phyloP scores from a whole-genome alignment of 2,888 invertebrate genomes.

The Tetanocera ferruginea region DNA sequence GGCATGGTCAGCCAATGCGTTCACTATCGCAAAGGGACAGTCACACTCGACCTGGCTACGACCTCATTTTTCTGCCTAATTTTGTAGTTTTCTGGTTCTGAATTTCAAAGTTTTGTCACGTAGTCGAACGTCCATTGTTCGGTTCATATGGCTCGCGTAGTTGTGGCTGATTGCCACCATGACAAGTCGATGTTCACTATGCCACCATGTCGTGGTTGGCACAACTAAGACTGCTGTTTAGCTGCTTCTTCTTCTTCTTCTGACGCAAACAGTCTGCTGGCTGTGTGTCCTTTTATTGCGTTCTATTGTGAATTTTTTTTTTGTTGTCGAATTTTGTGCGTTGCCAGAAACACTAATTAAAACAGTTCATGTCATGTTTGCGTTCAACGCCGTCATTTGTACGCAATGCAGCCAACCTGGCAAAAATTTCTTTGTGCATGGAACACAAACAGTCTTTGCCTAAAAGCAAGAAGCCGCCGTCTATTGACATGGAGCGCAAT shows the following conservation, averaged over 20 bases:
- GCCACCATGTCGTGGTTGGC: background rate
- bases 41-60: no score
- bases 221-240: background rate
- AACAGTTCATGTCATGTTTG: conserved; percentile 5
- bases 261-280: background rate
- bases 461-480: background rate
- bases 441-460: background rate
- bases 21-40: no score
- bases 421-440: conserved; percentile 1
- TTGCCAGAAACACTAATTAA: conserved; percentile 7
- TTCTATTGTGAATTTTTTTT: background rate
- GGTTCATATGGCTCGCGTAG: background rate
- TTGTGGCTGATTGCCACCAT: background rate
- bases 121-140: background rate
- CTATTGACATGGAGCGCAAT: background rate
- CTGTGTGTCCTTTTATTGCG: background rate
- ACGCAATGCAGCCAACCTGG: background rate
- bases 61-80: no score
- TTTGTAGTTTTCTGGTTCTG: no score
- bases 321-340: background rate
- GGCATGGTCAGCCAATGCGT: no score
- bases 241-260: background rate
- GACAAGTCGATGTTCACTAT: background rate
- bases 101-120: conserved; percentile 12
- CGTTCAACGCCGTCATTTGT: background rate